Conservation (phyloP, 2,113 vertebrate species). For the Pomatorhinus ruficollis region DNA sequence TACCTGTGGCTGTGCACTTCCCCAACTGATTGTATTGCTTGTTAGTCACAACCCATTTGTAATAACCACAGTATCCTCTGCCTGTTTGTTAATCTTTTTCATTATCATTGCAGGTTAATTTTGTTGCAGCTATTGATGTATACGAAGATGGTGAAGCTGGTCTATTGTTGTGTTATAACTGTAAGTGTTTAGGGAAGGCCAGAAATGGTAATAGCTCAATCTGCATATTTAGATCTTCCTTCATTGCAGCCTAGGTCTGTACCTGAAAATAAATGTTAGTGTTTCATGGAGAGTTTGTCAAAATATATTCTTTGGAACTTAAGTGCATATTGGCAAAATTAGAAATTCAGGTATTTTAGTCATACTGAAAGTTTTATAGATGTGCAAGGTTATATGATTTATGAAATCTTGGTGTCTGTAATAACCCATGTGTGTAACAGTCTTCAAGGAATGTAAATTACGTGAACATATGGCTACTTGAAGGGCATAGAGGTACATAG, state of each 20-base stretch:
- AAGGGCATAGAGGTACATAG: background rate
- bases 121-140: slow-evolving; percentile 96
- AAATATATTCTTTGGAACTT: background rate
- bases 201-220: background rate
- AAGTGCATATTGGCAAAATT: background rate
- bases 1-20: background rate
- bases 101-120: slow-evolving; percentile 89
- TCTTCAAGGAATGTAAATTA: background rate
- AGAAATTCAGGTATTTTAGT: background rate
- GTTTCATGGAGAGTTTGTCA: background rate
- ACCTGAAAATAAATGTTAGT: background rate
- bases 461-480: background rate
- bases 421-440: background rate
- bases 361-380: background rate
- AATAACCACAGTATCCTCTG: background rate
- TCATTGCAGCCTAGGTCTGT: background rate
- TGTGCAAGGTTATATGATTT: background rate
- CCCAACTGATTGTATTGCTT: background rate
- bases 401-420: background rate
- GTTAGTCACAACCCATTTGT: background rate
- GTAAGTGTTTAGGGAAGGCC: slow-evolving; percentile 78
- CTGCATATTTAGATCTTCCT: background rate
- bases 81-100: slow-evolving; percentile 20
- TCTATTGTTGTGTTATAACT: slow-evolving; percentile 94
- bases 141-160: slow-evolving; percentile 99